Conservation (phyloP, 2,888 invertebrate genomes). For the Drosophila diplacantha region DNA sequence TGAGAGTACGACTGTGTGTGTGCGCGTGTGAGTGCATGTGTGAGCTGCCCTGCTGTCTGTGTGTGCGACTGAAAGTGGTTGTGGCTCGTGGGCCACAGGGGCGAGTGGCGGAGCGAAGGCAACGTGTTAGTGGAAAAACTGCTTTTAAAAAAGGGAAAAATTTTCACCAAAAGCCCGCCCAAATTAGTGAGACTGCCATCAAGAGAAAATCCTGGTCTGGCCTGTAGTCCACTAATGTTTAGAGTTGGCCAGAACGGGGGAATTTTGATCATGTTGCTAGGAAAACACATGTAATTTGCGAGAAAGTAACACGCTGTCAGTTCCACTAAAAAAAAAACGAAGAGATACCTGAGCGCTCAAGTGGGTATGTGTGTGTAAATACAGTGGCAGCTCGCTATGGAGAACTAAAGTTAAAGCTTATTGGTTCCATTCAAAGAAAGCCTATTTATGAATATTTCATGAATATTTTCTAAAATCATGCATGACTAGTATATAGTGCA, state of each 20-base stretch:
- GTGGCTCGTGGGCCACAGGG: conserved; percentile 49
- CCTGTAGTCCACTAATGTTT: not conserved
- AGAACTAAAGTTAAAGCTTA: not conserved
- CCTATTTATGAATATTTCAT: no score
- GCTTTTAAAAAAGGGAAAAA: conserved; percentile 56
- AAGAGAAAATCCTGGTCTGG: not conserved
- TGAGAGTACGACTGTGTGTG: conserved; percentile 12
- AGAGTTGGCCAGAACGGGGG: conserved; percentile 11
- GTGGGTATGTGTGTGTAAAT: conserved; percentile 35
- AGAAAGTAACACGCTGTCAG: conserved; percentile 73
- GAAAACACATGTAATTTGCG: conserved; percentile 73
- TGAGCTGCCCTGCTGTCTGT: conserved; percentile 47
- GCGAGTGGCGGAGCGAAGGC: conserved; percentile 39
- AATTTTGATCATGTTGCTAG: conserved; percentile 22
- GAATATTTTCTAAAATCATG: not conserved
- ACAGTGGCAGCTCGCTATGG: conserved; percentile 7
- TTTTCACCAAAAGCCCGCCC: conserved; percentile 40
- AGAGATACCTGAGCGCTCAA: conserved; percentile 32
- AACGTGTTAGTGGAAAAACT: conserved; percentile 68
- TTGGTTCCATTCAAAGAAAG: not conserved
- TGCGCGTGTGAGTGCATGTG: conserved; percentile 31
- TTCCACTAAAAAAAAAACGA: conserved; percentile 45
- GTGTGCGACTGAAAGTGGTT: conserved; percentile 67
- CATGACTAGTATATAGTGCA: not conserved
- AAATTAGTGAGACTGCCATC: conserved; percentile 14